Conservation (phyloP, 2,113 vertebrate genomes). For the Thinocorus orbignyianus region DNA sequence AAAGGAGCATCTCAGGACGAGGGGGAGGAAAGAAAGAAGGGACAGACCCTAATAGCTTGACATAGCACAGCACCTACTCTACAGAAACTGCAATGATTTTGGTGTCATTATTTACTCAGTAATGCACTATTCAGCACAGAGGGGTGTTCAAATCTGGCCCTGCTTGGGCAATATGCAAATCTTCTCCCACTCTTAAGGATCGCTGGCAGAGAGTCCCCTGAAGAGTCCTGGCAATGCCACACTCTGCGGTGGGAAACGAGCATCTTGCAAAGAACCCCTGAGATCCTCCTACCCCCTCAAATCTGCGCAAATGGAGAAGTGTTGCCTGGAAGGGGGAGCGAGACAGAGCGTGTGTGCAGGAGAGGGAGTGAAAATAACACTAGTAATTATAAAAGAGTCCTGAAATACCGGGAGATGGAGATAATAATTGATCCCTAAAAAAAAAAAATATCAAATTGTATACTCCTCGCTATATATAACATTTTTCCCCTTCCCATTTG, state of each 20-base stretch:
- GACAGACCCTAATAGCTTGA: neutral
- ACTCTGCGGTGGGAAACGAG: constrained; percentile 46
- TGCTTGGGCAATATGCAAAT: constrained; percentile 54
- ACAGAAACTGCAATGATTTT: neutral
- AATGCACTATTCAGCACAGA: neutral
- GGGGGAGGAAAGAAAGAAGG: neutral
- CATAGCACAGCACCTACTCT: neutral
- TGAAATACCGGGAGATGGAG: constrained; percentile 1
- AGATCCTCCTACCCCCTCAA: constrained; percentile 58
- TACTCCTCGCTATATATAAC: rapidly evolving
- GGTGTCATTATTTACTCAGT: neutral
- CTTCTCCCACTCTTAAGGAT: constrained; percentile 58
- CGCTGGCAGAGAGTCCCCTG: constrained; percentile 60
- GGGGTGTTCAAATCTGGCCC: constrained; percentile 23
- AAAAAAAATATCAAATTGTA: neutral
- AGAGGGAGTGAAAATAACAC: neutral
- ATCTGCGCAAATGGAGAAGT: constrained; percentile 54
- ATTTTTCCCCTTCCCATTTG: neutral
- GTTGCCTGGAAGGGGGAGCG: constrained; percentile 49
- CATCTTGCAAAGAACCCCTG: constrained; percentile 61
- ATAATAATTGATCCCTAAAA: neutral
- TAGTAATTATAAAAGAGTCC: neutral
- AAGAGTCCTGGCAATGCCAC: constrained; percentile 68
- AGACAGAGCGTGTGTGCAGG: constrained; percentile 2
- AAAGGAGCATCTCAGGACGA: neutral